These are phyloP conservation scores for Chironomus tepperi DNA, from an alignment of 1,140 invertebrate genomes.

Conservation along the genomic window DNA sequence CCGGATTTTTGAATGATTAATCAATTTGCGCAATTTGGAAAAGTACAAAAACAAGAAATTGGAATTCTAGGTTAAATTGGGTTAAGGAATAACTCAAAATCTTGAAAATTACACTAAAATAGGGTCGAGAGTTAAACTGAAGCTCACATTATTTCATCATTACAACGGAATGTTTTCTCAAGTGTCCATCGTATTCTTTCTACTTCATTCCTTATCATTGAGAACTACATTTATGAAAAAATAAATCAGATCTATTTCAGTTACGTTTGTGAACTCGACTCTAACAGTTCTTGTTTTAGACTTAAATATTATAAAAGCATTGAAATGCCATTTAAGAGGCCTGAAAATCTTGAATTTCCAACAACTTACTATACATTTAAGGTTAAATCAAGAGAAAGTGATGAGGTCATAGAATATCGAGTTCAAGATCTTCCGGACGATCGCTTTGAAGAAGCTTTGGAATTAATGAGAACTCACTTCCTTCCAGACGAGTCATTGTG, in stretches of 20 bases:
- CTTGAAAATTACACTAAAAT: too few relatives aligned
- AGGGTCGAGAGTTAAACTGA: too few relatives aligned
- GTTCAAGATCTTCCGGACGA: not conserved
- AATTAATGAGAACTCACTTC: not conserved
- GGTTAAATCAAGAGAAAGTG: not conserved
- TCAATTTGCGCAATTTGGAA: too few relatives aligned
- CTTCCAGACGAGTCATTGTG: not conserved
- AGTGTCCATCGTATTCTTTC: not conserved
- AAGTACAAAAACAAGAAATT: too few relatives aligned
- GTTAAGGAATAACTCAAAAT: too few relatives aligned
- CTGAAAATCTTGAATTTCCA: constrained; percentile 9
- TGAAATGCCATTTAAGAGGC: not conserved
- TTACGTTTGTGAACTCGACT: too few relatives aligned
- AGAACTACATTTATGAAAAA: not conserved
- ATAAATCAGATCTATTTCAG: not conserved
- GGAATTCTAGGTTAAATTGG: too few relatives aligned
- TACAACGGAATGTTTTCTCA: not conserved
- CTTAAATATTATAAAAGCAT: not conserved
- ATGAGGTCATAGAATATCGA: constrained; percentile 5
- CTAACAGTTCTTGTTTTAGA: too few relatives aligned
- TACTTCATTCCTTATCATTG: not conserved
- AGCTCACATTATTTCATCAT: too few relatives aligned
- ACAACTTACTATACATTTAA: constrained; percentile 18
- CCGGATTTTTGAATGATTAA: too few relatives aligned
- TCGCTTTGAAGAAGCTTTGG: not conserved